Percentiles rank a stretch among this genome's conserved stretches.
These are phyloP conservation scores for Drosophila micromelanica DNA, from an alignment of 1,140 invertebrate genomes.

Conservation along the genomic window DNA sequence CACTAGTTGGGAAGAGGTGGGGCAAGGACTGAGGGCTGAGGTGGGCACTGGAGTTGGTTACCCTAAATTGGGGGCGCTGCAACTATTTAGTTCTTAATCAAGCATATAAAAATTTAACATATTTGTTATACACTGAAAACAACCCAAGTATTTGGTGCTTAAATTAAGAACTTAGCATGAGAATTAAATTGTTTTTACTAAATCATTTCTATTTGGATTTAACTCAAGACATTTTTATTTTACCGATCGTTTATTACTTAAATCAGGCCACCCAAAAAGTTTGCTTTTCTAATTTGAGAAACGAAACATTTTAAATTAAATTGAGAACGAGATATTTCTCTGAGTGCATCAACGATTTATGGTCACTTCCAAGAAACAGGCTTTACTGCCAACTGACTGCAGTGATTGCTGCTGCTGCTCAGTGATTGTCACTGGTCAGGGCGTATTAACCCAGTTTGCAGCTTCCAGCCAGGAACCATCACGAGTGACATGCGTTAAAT, in stretches of 20 bases:
- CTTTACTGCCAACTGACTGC: conserved; percentile 13
- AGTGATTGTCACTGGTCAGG: conserved; percentile 9
- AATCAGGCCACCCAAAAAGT: too few relatives aligned
- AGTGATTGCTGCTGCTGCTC: conserved; percentile 8
- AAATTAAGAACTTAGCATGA: too few relatives aligned
- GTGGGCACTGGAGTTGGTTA: background rate
- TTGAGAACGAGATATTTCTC: too few relatives aligned
- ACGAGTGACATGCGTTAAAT: conserved; percentile 20
- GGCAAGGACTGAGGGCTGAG: too few relatives aligned
- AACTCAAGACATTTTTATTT: too few relatives aligned
- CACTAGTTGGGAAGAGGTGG: background rate
- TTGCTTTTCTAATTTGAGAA: too few relatives aligned
- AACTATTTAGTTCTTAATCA: conserved; percentile 82
- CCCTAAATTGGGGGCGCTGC: conserved; percentile 12
- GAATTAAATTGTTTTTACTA: too few relatives aligned
- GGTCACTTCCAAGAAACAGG: conserved; percentile 57
- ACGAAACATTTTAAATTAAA: too few relatives aligned
- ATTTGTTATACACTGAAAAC: conserved; percentile 24
- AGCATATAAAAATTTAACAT: conserved; percentile 71
- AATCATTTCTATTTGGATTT: too few relatives aligned
- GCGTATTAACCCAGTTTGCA: conserved; percentile 67
- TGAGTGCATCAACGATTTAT: conserved; percentile 45
- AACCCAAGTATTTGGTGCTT: too few relatives aligned
- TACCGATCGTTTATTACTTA: too few relatives aligned
- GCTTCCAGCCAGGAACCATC: conserved; percentile 20